Percentiles rank a stretch among this genome's conserved stretches.
Evolutionary conservation across 1,140 invertebrate genomes (phyloP).

Genomic region (Leptinotarsa defecta): DNA sequence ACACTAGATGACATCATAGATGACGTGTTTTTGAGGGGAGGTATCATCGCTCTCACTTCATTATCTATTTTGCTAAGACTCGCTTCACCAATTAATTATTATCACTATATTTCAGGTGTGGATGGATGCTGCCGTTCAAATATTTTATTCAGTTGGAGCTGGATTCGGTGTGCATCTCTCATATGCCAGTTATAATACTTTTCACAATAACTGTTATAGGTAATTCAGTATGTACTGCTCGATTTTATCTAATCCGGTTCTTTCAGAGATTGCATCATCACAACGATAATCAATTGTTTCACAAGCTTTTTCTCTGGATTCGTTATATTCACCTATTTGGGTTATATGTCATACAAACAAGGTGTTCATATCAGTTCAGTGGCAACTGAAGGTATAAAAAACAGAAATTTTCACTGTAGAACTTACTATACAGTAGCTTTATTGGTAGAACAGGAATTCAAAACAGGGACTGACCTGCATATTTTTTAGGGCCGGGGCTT

Average conservation of each 20-base stretch:
- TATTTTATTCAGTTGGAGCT: conserved; percentile 92
- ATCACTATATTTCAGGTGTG: conserved; percentile 71
- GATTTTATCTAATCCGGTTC: not conserved
- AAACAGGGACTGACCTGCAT: no score
- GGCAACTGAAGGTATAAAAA: conserved; percentile 75
- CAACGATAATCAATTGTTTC: conserved; percentile 87
- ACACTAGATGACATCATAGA: no score
- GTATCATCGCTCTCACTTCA: no score
- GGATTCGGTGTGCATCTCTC: conserved; percentile 93
- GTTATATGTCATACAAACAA: conserved; percentile 87
- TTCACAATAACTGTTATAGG: conserved; percentile 83
- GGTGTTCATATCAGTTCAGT: conserved; percentile 81
- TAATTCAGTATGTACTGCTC: not conserved
- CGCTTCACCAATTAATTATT: not conserved
- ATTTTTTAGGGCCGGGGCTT: conserved; percentile 76
- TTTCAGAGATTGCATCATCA: conserved; percentile 90
- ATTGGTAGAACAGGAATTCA: no score
- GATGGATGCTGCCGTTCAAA: conserved; percentile 93
- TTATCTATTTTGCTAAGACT: no score
- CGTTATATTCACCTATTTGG: conserved; percentile 93
- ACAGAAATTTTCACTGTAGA: not conserved
- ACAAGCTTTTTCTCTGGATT: conserved; percentile 95
- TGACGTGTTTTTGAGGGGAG: no score
- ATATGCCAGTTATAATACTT: conserved; percentile 91
- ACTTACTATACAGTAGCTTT: not conserved